Base-by-base conservation (phyloP, 2,797 vertebrate genomes). In the Scolopax bukidnonensis region DNA sequence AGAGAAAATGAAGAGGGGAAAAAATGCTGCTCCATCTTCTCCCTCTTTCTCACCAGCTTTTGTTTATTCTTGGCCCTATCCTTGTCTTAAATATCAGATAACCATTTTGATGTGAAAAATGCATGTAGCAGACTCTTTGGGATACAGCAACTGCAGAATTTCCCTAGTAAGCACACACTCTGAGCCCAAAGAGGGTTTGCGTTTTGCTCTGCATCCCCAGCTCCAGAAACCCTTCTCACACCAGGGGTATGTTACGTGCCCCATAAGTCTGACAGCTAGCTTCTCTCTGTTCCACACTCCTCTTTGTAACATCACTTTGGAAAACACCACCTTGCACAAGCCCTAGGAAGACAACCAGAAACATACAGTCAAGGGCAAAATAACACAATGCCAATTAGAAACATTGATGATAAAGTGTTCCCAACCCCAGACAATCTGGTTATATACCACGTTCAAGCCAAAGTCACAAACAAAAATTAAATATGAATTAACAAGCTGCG, bases 201-300 rank as follows among this genome's bases (percentile, higher is more conserved):
- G 11, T 74, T 61, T 50, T 15, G 14, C 12, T 9, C n/a, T 54
- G 23, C 32, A 69, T 16, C 50, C 45, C 27, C 53, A 64, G 43
- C 38, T 90, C 43, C 57, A 84, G 60, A 63, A 30, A 77, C 30
- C 23, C 38, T 87, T 73, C 69, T 69, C 38, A 40, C 33, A 25
- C 8, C 73, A 27, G 1, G 6, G 4, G 4, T 32, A 8, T 21
- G 7, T 23, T 38, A 50, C 0, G 0, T 28, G 38, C 32, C 54
- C 59, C 43, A 9, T 8, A 16, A 21, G 11, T 19, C 53, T 56
- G 60, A 80, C 20, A 80, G 3, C 21, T 43, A 48, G 9, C 48
- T 80, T 60, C 53, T n/a, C 41, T 57, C 68, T 60, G 30, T 71
- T 80, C 20, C 41, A 30, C 28, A 56, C 7, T 48, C 19, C 38